phyloP scores from a whole-genome alignment of 2,888 invertebrate genomes.

The Lysandra bellargus region DNA sequence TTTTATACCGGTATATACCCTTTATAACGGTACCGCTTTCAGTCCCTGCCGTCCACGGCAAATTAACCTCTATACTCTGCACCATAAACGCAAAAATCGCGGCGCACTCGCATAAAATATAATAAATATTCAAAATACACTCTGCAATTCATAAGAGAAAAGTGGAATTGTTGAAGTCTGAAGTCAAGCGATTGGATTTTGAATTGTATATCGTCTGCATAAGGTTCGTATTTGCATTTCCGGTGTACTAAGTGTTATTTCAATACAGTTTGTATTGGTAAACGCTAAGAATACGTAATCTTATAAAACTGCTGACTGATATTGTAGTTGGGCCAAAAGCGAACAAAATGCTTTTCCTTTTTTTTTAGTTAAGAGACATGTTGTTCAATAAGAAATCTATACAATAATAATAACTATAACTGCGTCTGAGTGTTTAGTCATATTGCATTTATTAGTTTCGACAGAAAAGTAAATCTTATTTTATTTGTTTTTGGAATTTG shows the following conservation, averaged over 20 bases:
- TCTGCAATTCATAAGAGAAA: conserved; percentile 32
- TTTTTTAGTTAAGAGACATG: neutral
- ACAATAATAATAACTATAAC: neutral
- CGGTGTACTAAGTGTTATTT: neutral
- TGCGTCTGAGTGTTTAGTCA: too few species aligned
- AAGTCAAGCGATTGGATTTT: conserved; percentile 14
- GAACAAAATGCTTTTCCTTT: neutral
- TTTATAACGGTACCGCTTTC: too few species aligned
- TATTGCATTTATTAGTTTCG: too few species aligned
- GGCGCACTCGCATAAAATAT: conserved; percentile 10
- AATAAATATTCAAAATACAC: conserved; percentile 33
- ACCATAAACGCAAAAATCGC: neutral
- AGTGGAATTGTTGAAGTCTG: conserved; percentile 20
- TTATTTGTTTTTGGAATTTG: too few species aligned
- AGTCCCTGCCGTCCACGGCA: neutral
- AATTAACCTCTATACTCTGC: neutral
- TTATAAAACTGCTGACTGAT: neutral
- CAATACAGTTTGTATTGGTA: neutral
- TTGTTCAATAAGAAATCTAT: neutral
- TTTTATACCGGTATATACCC: too few species aligned
- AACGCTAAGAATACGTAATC: neutral
- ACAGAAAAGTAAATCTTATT: too few species aligned
- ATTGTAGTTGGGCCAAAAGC: neutral
- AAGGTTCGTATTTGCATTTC: conserved; percentile 14
- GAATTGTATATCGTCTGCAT: conserved; percentile 21